phyloP scores from a whole-genome alignment of 2,888 invertebrate genomes.

The Athripsodes cinereus region DNA sequence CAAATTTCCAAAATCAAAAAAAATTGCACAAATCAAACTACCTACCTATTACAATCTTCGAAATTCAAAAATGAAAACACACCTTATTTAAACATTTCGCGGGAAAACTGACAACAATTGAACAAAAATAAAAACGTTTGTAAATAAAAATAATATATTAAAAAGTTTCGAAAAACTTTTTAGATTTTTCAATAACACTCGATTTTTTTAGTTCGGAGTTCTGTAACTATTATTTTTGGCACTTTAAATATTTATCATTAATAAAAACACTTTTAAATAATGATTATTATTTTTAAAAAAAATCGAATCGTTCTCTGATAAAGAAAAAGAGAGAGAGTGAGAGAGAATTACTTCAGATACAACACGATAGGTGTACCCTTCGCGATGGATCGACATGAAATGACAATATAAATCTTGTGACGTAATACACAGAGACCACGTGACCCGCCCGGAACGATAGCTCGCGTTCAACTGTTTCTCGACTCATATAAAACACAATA shows the following conservation, averaged over 20 bases:
- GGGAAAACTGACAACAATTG: too few relatives aligned
- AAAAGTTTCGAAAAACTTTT: background rate
- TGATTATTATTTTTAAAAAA: slow-evolving; percentile 12
- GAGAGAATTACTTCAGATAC: too few relatives aligned
- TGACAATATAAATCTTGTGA: slow-evolving; percentile 17
- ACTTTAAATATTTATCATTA: background rate
- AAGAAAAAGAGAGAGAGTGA: too few relatives aligned
- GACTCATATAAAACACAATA: slow-evolving; percentile 21
- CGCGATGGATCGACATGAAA: slow-evolving; percentile 14
- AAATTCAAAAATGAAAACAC: too few relatives aligned
- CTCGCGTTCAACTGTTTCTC: slow-evolving; percentile 24
- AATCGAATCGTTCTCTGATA: slow-evolving; percentile 3
- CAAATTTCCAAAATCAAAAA: too few relatives aligned
- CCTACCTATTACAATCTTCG: too few relatives aligned
- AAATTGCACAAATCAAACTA: too few relatives aligned
- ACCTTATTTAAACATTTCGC: too few relatives aligned
- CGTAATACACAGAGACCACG: slow-evolving; percentile 18
- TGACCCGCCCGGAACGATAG: slow-evolving; percentile 22
- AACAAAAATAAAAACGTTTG: too few relatives aligned
- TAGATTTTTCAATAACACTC: background rate
- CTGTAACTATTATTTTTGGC: background rate
- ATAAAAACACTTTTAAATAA: background rate
- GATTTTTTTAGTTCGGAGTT: background rate
- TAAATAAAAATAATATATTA: too few relatives aligned
- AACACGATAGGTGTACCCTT: slow-evolving; percentile 13